Base-by-base conservation (phyloP, 2,888 invertebrate genomes). In the Perithous albicinctus region DNA sequence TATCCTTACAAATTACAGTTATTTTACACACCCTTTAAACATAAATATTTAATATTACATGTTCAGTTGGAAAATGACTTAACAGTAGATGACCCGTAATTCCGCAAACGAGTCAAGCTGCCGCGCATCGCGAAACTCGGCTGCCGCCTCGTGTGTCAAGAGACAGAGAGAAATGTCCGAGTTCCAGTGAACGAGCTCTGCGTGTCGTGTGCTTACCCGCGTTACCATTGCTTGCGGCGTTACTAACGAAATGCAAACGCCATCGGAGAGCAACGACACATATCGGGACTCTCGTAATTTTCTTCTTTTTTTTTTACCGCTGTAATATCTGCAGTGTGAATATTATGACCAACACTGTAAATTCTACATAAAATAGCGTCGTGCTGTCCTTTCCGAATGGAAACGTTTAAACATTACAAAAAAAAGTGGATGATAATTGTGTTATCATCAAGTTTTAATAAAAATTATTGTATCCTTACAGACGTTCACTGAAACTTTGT, bases 21-120 rank as follows among this genome's bases (percentile, higher is more conserved):
- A n/a, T n/a, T n/a, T n/a, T n/a, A n/a, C n/a, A n/a, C n/a, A n/a
- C n/a, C n/a, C n/a, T n/a, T n/a, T n/a, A n/a, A n/a, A n/a, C n/a
- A n/a, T n/a, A n/a, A n/a, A n/a, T n/a, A 56, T 20, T 20, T 8
- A 43, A n/a, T n/a, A n/a, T n/a, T n/a, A n/a, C n/a, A n/a, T n/a
- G n/a, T n/a, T n/a, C n/a, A n/a, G n/a, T n/a, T n/a, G 18, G 41
- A 2, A 3, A 2, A 41, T 12, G 18, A 38, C 38, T 46, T 67
- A 59, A 26, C 59, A 46, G 46, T 69, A 51, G 1, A 20, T 15
- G n/a, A n/a, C n/a, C n/a, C n/a, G n/a, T 78, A 72, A 78, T 64
- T 78, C 23, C 35, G 63, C 54, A 10, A 77, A 23, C 41, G 48
- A 54, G 64, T 46, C 59, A 63, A n/a, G n/a, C n/a, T n/a, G n/a